These are phyloP conservation scores for Periophthalmodon schlosseri DNA, from an alignment of 2,113 vertebrate species.

Conservation along the genomic window DNA sequence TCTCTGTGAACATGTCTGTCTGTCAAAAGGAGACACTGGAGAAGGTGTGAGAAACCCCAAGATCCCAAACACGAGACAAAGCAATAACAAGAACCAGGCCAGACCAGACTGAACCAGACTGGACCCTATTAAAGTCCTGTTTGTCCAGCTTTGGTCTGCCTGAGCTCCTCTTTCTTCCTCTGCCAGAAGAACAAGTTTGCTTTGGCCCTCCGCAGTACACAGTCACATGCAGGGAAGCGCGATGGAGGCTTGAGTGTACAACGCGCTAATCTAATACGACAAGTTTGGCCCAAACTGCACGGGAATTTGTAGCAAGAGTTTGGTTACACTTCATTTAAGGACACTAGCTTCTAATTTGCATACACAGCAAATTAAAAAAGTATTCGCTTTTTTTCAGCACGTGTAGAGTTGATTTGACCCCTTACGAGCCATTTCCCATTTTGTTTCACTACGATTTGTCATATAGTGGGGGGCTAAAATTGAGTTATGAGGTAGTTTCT, in stretches of 20 bases:
- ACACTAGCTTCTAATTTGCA: no score
- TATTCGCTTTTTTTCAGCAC: no score
- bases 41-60: constrained; percentile 13
- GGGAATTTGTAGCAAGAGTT: neutral
- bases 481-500: no score
- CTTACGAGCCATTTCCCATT: no score
- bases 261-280: constrained; percentile 14
- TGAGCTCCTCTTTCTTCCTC: constrained; percentile 20
- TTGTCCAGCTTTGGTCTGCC: constrained; percentile 58
- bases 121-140: constrained; percentile 37
- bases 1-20: neutral
- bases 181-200: constrained; percentile 52
- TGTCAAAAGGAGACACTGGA: constrained; percentile 7
- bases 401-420: no score
- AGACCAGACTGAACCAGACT: constrained; percentile 12
- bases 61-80: constrained; percentile 49
- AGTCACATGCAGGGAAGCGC: constrained; percentile 10
- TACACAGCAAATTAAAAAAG: no score
- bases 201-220: constrained; percentile 29
- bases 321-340: no score
- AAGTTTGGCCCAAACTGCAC: neutral
- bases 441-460: no score
- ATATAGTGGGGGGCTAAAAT: no score
- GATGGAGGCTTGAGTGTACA: constrained; percentile 16
- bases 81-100: constrained; percentile 22